Evolutionary conservation across 2,113 vertebrate genomes (phyloP), one percentile per base, ranked within the genome.

Genomic region (Octodon degus): DNA sequence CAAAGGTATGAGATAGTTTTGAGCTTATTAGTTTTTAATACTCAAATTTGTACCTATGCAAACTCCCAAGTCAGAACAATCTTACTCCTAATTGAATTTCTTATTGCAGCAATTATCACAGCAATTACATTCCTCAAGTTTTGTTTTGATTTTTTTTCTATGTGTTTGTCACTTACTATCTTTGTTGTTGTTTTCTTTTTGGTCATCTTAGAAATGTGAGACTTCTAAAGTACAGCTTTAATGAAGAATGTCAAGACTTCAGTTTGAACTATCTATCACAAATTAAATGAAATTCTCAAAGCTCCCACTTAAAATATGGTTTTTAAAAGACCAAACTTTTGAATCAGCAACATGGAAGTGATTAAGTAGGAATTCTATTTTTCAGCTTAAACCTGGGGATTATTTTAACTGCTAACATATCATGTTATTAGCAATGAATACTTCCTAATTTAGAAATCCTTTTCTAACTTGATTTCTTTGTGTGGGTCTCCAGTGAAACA

Each of bases 381-480:
- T 84, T 90, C 67, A 37, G 40, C 22, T 77, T 65, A 55, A 92
- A 82, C 82, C 50, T 62, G 30, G 80, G 32, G 87, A 74, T 85
- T 92, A 58, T 70, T 84, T 82, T 32, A 70, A 91, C 65, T 83
- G 11, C 80, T 87, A 94, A 43, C 85, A 65, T 58, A 24, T 68
- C 37, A 63, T 53, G 79, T 92, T 60, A 70, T 67, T 77, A 65
- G 20, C 50, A 84, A 72, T 32, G 76, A 79, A 62, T 14, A 34
- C 14, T 58, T 76, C 58, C 53, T 83, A 87, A 58, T 68, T 68
- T 90, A 83, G 47, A 62, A 97, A 87, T 40, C 19, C 7, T 79
- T 93, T 95, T 83, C 37, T 91, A 93, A 68, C 47, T 86, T 96
- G 37, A 10, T 83, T 82, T 93, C 47, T 27, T 89, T 37, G 58